Conservation (phyloP, 1,140 invertebrate species). For the Zeugodacus cucurbitae region DNA sequence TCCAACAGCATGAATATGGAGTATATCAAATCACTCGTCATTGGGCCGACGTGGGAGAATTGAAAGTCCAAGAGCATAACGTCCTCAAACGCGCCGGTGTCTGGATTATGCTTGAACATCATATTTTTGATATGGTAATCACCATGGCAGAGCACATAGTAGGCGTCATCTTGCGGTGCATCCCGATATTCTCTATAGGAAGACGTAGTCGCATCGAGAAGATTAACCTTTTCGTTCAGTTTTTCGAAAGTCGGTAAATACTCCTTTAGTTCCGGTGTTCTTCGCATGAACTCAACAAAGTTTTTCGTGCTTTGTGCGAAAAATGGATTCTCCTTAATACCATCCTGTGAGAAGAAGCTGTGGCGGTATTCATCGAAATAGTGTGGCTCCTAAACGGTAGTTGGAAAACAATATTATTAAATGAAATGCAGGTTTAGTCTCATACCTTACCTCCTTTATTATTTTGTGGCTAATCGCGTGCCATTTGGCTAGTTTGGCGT, state of each 20-base stretch:
- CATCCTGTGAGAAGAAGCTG: background rate
- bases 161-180: background rate
- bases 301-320: background rate
- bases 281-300: background rate
- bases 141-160: conserved; percentile 41
- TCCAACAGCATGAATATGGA: conserved; percentile 44
- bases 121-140: conserved; percentile 46
- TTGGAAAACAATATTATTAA: no score
- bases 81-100: conserved; percentile 26
- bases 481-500: conserved; percentile 55
- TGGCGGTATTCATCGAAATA: conserved; percentile 2
- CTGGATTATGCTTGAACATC: conserved; percentile 45
- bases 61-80: conserved; percentile 48
- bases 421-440: no score
- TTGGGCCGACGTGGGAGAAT: conserved; percentile 44
- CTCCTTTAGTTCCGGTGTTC: background rate
- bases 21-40: conserved; percentile 47
- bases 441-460: conserved; percentile 10
- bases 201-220: background rate
- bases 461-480: conserved; percentile 54
- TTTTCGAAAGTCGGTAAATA: background rate
- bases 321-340: background rate
- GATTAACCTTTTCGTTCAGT: background rate
- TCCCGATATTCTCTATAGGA: background rate
- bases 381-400: background rate